Conservation (phyloP, 2,888 invertebrate genomes). For the Bombylius discolor region DNA sequence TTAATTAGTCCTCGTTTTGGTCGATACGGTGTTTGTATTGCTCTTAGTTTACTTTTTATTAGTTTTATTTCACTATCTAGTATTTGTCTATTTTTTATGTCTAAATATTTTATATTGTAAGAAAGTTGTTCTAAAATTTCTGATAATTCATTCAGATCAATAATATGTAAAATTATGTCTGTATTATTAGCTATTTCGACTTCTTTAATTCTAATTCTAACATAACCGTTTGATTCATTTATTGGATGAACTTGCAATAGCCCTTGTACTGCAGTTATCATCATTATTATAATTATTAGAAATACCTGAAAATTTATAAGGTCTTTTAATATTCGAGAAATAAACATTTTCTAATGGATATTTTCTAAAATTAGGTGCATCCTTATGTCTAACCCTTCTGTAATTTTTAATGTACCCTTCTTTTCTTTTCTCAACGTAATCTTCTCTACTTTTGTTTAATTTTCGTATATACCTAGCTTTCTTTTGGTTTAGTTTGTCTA, state of each 20-base stretch:
- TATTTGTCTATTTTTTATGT: background rate
- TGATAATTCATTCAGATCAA: too few relatives aligned
- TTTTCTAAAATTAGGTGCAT: background rate
- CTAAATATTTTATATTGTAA: slow-evolving; percentile 2
- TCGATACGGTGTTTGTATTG: background rate
- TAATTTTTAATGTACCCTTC: background rate
- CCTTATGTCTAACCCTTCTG: background rate
- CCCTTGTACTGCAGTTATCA: background rate
- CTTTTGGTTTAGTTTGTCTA: background rate
- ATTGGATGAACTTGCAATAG: background rate
- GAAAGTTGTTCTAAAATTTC: too few relatives aligned
- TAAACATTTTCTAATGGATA: background rate
- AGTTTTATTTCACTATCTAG: background rate
- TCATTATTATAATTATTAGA: background rate
- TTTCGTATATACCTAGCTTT: background rate
- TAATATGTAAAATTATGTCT: background rate
- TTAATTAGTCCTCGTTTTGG: slow-evolving; percentile 3
- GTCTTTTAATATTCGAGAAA: background rate
- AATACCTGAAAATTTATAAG: background rate
- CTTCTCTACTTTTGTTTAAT: background rate
- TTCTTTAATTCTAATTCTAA: background rate
- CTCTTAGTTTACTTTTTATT: slow-evolving; percentile 3
- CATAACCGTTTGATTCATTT: background rate
- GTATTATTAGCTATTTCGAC: background rate
- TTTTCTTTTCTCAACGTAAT: background rate